Base-by-base conservation (phyloP, 2,888 invertebrate species). In the Eupithecia pulchellata region DNA sequence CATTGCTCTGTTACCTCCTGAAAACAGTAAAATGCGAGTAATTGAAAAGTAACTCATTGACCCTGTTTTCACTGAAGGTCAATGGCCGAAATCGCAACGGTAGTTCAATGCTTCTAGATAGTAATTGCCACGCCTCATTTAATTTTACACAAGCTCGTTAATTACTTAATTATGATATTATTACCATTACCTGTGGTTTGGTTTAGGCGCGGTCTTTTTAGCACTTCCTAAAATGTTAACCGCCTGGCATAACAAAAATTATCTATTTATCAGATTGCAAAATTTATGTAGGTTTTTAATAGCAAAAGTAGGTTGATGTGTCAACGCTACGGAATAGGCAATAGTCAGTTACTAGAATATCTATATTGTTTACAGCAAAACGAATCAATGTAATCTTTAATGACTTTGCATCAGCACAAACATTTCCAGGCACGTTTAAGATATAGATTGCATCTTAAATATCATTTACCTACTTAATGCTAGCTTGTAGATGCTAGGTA, bases 91-190 rank as follows among this genome's bases (percentile, higher is more conserved):
- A 71, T 68, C 63, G 66, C 68, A 65, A 57, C 68, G 65, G 42
- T 66, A 52, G 62, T 61, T 68, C 69, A 73, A 66, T 73, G 71
- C 64, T 69, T 71, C 61, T 36, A 61, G 34, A 64, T 69, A 64
- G 36, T 69, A 63, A 63, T 68, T 71, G 58, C 65, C 64, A 69
- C 72, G 75, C 76, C 74, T 78, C 52, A 63, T 67, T 66, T 67
- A 57, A 57, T 27, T 30, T 30, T 30, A 30, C 30, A 57, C 27
- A 57, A 30, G 32, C 30, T 20, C 4, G 52, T 52, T 73, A 72
- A 73, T 66, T 58, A 47, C 72, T 65, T 63, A 65, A 71, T 74
- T 73, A 68, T 64, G 42, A 68, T 30, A 60, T 32, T 61, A 61
- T 34, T 61, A 36, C 32, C n/a, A 61, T 67, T 36, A 42, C 39